Conservation (phyloP, 2,888 invertebrate genomes). For the Hydropsyche betteni region DNA sequence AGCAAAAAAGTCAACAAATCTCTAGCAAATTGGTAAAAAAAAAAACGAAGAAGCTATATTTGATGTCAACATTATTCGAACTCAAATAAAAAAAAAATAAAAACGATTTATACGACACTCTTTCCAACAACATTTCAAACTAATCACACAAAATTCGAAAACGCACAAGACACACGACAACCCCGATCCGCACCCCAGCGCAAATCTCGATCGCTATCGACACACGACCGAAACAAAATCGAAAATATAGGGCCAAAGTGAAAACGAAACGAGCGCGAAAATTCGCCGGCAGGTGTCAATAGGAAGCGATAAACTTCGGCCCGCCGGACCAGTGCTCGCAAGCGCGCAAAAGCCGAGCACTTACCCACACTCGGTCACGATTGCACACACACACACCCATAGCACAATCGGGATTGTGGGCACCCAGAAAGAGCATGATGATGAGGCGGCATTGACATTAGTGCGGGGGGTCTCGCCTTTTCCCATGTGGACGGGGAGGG, state of each 20-base stretch:
- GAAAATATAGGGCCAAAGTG: slow-evolving; percentile 36
- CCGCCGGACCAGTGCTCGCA: background rate
- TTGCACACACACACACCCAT: background rate
- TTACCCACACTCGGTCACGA: no score
- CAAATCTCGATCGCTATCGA: background rate
- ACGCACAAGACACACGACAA: no score
- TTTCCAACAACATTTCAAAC: no score
- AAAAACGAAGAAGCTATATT: no score
- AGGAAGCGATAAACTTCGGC: slow-evolving; percentile 35
- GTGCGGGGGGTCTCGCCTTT: slow-evolving; percentile 19
- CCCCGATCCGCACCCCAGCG: background rate
- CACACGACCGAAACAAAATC: slow-evolving; percentile 8
- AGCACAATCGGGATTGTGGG: slow-evolving; percentile 4
- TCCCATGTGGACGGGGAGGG: slow-evolving; percentile 35
- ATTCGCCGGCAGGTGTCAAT: slow-evolving; percentile 34
- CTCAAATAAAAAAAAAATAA: no score
- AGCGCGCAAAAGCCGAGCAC: background rate
- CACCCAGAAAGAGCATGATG: slow-evolving; percentile 15
- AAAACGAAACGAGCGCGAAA: slow-evolving; percentile 34
- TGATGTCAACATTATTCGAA: no score
- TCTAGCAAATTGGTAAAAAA: no score
- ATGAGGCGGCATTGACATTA: slow-evolving; percentile 22
- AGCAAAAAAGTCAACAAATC: no score
- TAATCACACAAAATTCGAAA: no score
- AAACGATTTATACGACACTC: no score